Evolutionary conservation across 1,140 invertebrate genomes (phyloP).

Genomic region (Eupristina koningsbergeri): DNA sequence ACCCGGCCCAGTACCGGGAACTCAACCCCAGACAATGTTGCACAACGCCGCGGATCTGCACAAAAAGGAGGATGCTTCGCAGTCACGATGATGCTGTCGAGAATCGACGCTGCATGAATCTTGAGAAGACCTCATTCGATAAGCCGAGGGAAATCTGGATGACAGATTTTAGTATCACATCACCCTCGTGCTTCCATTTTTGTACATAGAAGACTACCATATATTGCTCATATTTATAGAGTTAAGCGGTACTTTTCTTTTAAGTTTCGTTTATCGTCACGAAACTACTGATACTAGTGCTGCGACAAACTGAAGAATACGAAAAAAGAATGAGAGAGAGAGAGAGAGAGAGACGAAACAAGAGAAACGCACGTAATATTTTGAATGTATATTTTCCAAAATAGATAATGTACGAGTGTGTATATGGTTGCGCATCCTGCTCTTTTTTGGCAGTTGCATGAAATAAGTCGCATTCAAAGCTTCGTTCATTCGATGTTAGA

Average conservation of each 20-base stretch:
- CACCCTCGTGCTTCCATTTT: not conserved
- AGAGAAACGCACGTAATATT: not conserved
- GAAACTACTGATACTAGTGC: conserved; percentile 10
- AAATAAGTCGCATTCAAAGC: conserved; percentile 44
- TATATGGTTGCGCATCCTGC: conserved; percentile 12
- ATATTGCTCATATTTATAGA: conserved; percentile 30
- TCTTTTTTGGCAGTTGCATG: conserved; percentile 32
- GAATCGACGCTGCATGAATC: not conserved
- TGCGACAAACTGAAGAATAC: not conserved
- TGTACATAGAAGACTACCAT: conserved; percentile 32
- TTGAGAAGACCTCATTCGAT: not conserved
- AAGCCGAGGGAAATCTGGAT: not conserved
- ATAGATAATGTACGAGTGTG: conserved; percentile 6
- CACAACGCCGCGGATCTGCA: conserved; percentile 69
- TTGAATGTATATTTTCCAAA: not conserved
- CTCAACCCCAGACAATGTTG: conserved; percentile 57
- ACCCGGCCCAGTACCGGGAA: conserved; percentile 62
- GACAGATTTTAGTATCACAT: too few relatives aligned
- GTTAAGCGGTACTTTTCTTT: conserved; percentile 11
- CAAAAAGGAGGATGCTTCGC: conserved; percentile 72
- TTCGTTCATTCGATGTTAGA: conserved; percentile 32
- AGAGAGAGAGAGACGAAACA: not conserved
- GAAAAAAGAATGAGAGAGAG: not conserved
- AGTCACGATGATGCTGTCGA: conserved; percentile 69
- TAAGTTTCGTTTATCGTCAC: conserved; percentile 12